Evolutionary conservation across 1,140 invertebrate genomes (phyloP).

Genomic region (Calliopsis andreniformis): DNA sequence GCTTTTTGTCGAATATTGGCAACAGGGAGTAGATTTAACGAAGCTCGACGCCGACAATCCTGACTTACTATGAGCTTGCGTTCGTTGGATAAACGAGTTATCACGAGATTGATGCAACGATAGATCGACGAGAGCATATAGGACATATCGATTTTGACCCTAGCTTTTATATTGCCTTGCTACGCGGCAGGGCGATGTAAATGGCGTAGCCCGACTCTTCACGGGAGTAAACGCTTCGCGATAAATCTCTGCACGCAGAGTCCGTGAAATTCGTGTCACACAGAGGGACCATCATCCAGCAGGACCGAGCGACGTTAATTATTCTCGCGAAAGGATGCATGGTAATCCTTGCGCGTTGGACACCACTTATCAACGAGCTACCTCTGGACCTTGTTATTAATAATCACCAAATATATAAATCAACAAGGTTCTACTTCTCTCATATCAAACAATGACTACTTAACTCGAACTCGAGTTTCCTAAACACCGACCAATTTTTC

Average conservation of each 20-base stretch:
- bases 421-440: too few species aligned
- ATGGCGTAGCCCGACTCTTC: slow-evolving; percentile 23
- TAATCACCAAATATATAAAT: not conserved
- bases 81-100: not conserved
- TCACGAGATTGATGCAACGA: slow-evolving; percentile 1
- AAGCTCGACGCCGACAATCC: too few species aligned
- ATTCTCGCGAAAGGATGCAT: slow-evolving; percentile 43
- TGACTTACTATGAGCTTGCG: not conserved
- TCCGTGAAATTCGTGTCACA: slow-evolving; percentile 36
- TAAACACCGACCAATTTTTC: slow-evolving; percentile 4
- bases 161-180: not conserved
- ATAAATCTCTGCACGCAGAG: slow-evolving; percentile 49
- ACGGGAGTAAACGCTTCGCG: slow-evolving; percentile 40
- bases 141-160: slow-evolving; percentile 13
- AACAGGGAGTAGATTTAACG: too few species aligned
- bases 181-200: not conserved
- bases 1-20: slow-evolving; percentile 21
- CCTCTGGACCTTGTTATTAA: not conserved
- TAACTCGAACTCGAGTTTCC: too few species aligned
- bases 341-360: slow-evolving; percentile 33
- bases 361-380: slow-evolving; percentile 17
- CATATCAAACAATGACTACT: too few species aligned
- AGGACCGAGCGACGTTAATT: slow-evolving; percentile 51
- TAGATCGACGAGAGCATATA: not conserved
- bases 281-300: slow-evolving; percentile 43